A percentile compares a stretch with the other conserved stretches of the same genome.
Evolutionary conservation across 2,888 invertebrate genomes (phyloP).

Genomic region (Diarsia mendica): DNA sequence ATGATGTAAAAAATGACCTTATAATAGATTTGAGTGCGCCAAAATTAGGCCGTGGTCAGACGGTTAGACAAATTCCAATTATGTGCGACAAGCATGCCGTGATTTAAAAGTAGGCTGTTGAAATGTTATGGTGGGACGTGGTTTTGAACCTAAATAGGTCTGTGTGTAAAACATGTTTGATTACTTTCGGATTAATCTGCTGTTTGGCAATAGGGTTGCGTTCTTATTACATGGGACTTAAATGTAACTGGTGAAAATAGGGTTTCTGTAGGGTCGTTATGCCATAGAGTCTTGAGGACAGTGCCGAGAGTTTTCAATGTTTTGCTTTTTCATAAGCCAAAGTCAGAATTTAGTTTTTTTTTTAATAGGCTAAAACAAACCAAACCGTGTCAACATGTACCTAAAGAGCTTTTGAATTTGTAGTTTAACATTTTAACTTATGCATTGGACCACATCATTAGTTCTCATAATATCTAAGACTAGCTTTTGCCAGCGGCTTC

Average conservation of each 20-base stretch:
- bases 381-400: too few relatives aligned
- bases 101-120: slow-evolving; percentile 33
- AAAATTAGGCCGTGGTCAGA: slow-evolving; percentile 56
- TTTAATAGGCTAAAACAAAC: too few relatives aligned
- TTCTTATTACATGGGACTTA: not conserved
- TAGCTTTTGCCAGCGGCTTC: too few relatives aligned
- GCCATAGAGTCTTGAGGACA: not conserved
- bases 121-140: slow-evolving; percentile 37
- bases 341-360: too few relatives aligned
- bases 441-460: not conserved
- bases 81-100: slow-evolving; percentile 40
- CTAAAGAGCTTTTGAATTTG: not conserved
- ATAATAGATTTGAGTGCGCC: slow-evolving; percentile 44
- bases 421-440: not conserved
- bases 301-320: too few relatives aligned
- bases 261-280: not conserved
- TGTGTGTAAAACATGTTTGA: slow-evolving; percentile 3
- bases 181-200: not conserved
- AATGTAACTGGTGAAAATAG: not conserved
- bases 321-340: too few relatives aligned
- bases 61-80: slow-evolving; percentile 42
- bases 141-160: not conserved
- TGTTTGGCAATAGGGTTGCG: not conserved
- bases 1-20: slow-evolving; percentile 64
- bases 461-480: not conserved